Conservation (phyloP, 2,797 vertebrate genomes). For the Eulemur coronatus region DNA sequence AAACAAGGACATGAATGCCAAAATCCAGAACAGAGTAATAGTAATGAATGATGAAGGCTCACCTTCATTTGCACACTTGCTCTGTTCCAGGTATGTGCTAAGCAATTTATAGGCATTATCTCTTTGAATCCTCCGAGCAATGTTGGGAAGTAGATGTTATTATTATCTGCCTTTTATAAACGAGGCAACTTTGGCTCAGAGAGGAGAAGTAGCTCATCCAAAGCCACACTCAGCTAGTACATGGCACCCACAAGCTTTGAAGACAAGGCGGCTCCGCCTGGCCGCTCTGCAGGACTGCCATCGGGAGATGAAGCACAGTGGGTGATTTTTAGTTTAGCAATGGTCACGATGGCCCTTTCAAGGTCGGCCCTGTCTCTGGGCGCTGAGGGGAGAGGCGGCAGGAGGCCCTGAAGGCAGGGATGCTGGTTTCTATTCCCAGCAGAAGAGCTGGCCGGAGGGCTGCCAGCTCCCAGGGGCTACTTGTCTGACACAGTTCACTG, state of each 20-base stretch:
- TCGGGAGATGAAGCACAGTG: neutral
- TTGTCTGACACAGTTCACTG: slow-evolving; percentile 36
- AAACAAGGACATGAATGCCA: neutral
- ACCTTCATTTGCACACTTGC: neutral
- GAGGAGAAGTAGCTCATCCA: neutral
- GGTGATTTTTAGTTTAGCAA: neutral
- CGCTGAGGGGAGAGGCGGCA: neutral
- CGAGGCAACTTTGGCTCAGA: neutral
- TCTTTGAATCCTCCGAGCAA: neutral
- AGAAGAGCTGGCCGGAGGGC: neutral
- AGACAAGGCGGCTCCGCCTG: neutral
- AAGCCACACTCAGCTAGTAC: neutral
- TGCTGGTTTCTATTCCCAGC: neutral
- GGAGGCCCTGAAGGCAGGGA: neutral
- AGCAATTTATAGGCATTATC: neutral
- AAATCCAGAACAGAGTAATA: neutral
- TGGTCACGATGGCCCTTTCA: neutral
- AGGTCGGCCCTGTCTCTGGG: neutral
- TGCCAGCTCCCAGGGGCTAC: neutral
- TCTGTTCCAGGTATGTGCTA: neutral
- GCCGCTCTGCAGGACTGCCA: neutral
- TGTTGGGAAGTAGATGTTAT: neutral
- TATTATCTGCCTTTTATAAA: neutral
- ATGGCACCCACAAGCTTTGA: neutral
- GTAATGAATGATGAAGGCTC: no score